A percentile compares a stretch with the other conserved stretches of the same genome.
Evolutionary conservation across 92 coral and sea anemone species (phyloP).

Genomic region (Parazoanthus darwini): DNA sequence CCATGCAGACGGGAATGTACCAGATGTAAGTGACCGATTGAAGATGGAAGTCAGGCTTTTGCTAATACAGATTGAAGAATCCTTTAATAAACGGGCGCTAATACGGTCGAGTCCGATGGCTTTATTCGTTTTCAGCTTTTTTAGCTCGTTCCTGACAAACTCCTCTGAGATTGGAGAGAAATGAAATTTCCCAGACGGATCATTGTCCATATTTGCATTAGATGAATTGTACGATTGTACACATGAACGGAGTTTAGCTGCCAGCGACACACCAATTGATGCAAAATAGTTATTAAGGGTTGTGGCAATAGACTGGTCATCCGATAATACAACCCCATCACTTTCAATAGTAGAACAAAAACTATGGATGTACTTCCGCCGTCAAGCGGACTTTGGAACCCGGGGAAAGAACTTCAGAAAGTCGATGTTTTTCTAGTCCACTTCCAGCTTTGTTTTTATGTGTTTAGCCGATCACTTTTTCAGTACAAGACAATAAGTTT

Average conservation of each 20-base stretch:
- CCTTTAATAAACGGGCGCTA: conserved; percentile 48
- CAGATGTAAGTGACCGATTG: conserved; percentile 28
- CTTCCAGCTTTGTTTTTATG: no score
- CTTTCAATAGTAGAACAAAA: conserved; percentile 22
- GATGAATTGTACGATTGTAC: background rate
- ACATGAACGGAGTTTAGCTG: background rate
- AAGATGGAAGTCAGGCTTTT: conserved; percentile 21
- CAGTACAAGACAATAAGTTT: no score
- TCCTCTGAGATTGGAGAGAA: conserved; percentile 15
- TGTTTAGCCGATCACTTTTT: no score
- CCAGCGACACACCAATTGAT: conserved; percentile 9
- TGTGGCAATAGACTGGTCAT: conserved; percentile 40
- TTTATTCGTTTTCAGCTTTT: conserved; percentile 39
- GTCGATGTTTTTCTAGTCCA: no score
- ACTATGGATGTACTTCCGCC: no score
- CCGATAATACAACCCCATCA: conserved; percentile 33
- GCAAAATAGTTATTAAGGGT: conserved; percentile 45
- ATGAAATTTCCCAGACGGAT: no score
- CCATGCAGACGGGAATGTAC: conserved; percentile 27
- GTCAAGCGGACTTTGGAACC: no score
- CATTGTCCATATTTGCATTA: conserved; percentile 9
- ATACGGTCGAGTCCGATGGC: conserved; percentile 46
- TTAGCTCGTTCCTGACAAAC: conserved; percentile 41
- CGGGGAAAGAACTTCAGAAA: no score
- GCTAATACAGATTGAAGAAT: conserved; percentile 14